A percentile compares a stretch with the other conserved stretches of the same genome.
Conservation (phyloP, 1,140 invertebrate genomes). For the Drosophila ohnishii region DNA sequence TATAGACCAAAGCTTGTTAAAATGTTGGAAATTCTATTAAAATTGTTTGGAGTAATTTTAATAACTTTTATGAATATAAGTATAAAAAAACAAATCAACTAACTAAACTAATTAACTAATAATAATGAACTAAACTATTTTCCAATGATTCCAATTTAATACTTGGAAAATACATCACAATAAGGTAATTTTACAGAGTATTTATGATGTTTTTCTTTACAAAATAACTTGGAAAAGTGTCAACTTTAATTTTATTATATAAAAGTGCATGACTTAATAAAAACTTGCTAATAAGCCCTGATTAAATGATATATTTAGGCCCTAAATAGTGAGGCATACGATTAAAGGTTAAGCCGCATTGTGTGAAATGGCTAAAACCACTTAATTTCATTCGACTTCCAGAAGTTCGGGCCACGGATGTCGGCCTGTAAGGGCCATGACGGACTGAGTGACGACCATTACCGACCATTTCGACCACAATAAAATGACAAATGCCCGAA, state of each 20-base stretch:
- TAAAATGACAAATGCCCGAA: conserved; percentile 78
- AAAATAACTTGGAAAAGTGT: neutral
- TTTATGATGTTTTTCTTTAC: no score
- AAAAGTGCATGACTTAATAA: no score
- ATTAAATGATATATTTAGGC: neutral
- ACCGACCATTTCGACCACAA: conserved; percentile 74
- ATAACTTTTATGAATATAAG: neutral
- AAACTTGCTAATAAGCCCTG: no score
- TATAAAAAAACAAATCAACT: neutral
- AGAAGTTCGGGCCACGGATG: neutral
- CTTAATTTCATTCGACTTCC: neutral
- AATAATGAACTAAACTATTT: neutral
- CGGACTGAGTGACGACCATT: conserved; percentile 58
- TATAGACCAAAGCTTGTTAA: no score
- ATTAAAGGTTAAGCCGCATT: neutral
- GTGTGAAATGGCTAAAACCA: neutral
- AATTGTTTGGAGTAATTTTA: neutral
- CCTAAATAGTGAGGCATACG: no score
- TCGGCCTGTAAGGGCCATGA: neutral
- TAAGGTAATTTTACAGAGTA: no score
- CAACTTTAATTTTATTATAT: no score
- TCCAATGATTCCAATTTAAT: neutral
- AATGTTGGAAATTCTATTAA: neutral
- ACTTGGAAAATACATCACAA: neutral
- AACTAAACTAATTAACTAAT: no score